Evolutionary conservation across 2,113 vertebrate genomes (phyloP).

Genomic region (Sebastes fasciatus): DNA sequence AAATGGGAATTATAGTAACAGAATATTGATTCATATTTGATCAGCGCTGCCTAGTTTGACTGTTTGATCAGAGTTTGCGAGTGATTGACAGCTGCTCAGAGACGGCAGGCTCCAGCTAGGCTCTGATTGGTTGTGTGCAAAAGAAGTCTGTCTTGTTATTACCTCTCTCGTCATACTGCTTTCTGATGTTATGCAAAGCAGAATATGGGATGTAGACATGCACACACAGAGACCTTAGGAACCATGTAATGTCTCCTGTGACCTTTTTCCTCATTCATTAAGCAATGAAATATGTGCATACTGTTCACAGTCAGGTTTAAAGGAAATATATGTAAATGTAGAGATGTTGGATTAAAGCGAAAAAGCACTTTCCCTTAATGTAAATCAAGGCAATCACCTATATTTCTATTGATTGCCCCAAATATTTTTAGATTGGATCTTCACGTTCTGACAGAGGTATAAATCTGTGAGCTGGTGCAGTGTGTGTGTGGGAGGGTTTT

Average conservation of each 20-base stretch:
- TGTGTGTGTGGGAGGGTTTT: slow-evolving; percentile 54
- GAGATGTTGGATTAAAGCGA: background rate
- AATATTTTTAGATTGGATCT: slow-evolving; percentile 31
- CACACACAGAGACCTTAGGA: background rate
- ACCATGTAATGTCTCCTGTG: slow-evolving; percentile 9
- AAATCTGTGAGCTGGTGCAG: slow-evolving; percentile 40
- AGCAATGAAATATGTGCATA: background rate
- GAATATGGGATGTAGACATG: slow-evolving; percentile 14
- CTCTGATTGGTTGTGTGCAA: background rate
- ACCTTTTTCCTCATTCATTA: background rate
- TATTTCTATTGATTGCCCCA: slow-evolving; percentile 17
- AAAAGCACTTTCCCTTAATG: background rate
- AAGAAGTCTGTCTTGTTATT: background rate
- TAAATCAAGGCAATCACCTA: background rate
- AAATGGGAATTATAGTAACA: too few relatives aligned
- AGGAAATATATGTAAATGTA: background rate
- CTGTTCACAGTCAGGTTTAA: background rate
- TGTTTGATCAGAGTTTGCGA: too few relatives aligned
- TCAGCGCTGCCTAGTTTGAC: too few relatives aligned
- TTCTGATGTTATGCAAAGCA: background rate
- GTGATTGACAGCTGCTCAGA: too few relatives aligned
- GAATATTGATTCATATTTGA: too few relatives aligned
- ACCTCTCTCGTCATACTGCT: background rate
- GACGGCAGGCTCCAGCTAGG: too few relatives aligned
- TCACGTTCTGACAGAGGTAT: slow-evolving; percentile 6